These are phyloP conservation scores for Hydrozoanthus gracilis DNA, from an alignment of 92 coral and sea anemone species.

Conservation along the genomic window DNA sequence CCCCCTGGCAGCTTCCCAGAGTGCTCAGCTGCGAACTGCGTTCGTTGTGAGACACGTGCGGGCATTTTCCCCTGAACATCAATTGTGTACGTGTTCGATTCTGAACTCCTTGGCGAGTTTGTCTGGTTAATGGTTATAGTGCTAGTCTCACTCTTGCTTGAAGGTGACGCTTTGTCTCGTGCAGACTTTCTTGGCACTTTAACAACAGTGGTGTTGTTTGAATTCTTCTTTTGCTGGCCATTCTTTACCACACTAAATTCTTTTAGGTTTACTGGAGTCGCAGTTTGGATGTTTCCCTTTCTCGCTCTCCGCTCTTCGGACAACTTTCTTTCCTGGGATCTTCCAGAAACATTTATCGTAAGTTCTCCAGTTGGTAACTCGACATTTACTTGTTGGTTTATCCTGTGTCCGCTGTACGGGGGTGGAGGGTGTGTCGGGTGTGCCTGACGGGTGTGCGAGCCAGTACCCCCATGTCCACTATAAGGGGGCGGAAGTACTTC, in stretches of 20 bases:
- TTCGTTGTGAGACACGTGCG: slow-evolving; percentile 8
- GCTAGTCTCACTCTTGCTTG: slow-evolving; percentile 41
- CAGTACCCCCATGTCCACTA: slow-evolving; percentile 6
- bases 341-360: slow-evolving; percentile 21
- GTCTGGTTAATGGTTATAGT: slow-evolving; percentile 47
- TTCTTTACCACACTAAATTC: slow-evolving; percentile 61
- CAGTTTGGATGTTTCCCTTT: slow-evolving; percentile 72
- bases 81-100: not conserved
- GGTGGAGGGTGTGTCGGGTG: not conserved
- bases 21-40: not conserved
- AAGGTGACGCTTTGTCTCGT: not conserved
- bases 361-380: slow-evolving; percentile 28
- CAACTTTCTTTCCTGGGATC: slow-evolving; percentile 22
- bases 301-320: slow-evolving; percentile 44
- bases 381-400: not conserved
- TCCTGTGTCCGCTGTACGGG: slow-evolving; percentile 21
- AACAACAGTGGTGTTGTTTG: slow-evolving; percentile 8
- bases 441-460: slow-evolving; percentile 6
- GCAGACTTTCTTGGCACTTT: slow-evolving; percentile 32
- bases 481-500: slow-evolving; percentile 22
- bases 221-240: slow-evolving; percentile 13
- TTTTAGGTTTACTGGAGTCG: slow-evolving; percentile 81
- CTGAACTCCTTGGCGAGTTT: slow-evolving; percentile 45
- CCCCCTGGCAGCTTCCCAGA: slow-evolving; percentile 1
- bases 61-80: slow-evolving; percentile 6